Conservation (phyloP, 2,113 vertebrate species). For the Podarcis cretensis region DNA sequence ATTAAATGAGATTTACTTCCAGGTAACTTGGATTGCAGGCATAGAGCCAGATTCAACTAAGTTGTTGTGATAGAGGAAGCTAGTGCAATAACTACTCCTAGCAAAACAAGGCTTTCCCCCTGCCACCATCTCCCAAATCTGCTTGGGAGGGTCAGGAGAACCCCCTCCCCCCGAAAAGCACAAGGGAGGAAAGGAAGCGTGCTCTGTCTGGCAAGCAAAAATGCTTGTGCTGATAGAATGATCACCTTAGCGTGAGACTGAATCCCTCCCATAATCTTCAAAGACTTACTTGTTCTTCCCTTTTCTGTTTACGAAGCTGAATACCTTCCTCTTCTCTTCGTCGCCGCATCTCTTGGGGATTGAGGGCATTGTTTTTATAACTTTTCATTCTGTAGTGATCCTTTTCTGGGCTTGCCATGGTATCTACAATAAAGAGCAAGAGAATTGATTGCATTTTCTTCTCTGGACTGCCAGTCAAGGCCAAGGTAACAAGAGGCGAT, state of each 20-base stretch:
- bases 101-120: too few relatives aligned
- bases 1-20: background rate
- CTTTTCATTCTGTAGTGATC: slow-evolving; percentile 92
- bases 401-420: slow-evolving; percentile 88
- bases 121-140: background rate
- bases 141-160: too few relatives aligned
- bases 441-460: background rate
- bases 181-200: too few relatives aligned
- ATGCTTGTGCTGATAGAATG: too few relatives aligned
- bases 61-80: too few relatives aligned
- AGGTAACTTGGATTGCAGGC: background rate
- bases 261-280: background rate
- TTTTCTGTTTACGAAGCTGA: slow-evolving; percentile 92
- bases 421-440: slow-evolving; percentile 69
- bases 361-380: slow-evolving; percentile 94
- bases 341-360: slow-evolving; percentile 93
- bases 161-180: too few relatives aligned
- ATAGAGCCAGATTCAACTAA: too few relatives aligned
- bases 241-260: too few relatives aligned
- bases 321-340: slow-evolving; percentile 94
- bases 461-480: background rate
- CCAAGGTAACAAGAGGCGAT: background rate
- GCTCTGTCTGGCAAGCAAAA: too few relatives aligned
- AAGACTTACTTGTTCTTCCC: slow-evolving; percentile 88
- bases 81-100: too few relatives aligned